phyloP scores from a whole-genome alignment of 2,113 vertebrate genomes.

The Atrichornis clamosus region DNA sequence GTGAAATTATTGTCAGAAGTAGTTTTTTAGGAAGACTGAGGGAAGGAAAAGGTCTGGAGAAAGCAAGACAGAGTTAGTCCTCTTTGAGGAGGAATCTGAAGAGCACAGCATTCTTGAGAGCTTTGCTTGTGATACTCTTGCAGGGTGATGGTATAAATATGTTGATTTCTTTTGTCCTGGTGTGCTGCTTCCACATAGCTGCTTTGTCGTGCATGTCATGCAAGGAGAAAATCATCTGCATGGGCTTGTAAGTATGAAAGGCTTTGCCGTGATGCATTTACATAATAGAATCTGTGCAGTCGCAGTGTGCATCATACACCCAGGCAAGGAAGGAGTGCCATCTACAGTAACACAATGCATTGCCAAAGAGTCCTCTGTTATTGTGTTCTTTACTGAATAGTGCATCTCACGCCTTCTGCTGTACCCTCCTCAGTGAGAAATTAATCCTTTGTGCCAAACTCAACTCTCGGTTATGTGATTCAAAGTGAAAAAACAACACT shows the following conservation, averaged over 20 bases:
- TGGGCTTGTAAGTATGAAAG: neutral
- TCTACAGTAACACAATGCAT: constrained; percentile 28
- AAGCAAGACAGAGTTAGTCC: neutral
- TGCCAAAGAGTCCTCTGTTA: neutral
- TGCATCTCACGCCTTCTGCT: neutral
- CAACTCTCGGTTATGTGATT: neutral
- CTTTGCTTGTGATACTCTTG: neutral
- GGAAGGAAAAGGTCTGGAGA: neutral
- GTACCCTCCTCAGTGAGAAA: constrained; percentile 8
- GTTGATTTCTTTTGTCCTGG: neutral
- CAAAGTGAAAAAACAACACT: neutral
- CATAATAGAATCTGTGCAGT: neutral
- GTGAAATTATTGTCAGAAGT: neutral
- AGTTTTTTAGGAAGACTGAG: neutral
- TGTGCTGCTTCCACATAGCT: neutral
- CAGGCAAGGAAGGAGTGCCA: constrained; percentile 44
- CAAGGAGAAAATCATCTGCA: neutral
- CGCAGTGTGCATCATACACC: neutral
- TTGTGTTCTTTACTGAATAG: neutral
- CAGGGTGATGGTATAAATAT: neutral
- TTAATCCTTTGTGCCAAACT: constrained; percentile 23
- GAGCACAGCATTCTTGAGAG: neutral
- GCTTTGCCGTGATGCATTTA: neutral
- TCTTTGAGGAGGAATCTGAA: neutral
- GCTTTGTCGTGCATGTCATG: neutral